Conservation (phyloP, 2,113 vertebrate genomes). For the Shinisaurus crocodilurus region DNA sequence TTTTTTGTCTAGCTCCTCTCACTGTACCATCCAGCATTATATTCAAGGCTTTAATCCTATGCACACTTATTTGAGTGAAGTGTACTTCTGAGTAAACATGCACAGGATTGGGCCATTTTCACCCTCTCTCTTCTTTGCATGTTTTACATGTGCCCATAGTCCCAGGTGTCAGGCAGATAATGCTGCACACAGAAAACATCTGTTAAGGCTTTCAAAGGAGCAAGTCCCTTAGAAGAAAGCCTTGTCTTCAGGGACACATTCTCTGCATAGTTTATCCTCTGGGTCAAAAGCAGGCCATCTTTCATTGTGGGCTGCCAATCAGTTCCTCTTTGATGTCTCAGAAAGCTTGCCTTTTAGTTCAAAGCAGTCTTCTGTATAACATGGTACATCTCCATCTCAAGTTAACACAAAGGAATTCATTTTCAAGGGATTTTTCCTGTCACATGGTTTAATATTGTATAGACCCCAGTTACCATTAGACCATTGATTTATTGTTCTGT, state of each 20-base stretch:
- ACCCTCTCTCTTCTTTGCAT: background rate
- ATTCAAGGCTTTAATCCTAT: too few species aligned
- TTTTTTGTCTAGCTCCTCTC: background rate
- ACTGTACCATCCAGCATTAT: background rate
- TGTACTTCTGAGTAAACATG: background rate
- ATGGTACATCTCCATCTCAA: conserved; percentile 34
- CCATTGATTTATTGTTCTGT: background rate
- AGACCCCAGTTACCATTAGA: background rate
- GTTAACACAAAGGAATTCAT: conserved; percentile 11
- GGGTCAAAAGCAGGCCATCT: conserved; percentile 21
- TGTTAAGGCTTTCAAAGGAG: background rate
- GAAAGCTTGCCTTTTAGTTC: background rate
- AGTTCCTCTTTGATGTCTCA: conserved; percentile 29
- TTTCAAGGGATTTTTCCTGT: conserved; percentile 15
- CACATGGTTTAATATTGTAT: background rate
- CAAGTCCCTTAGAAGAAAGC: background rate
- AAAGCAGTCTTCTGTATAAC: conserved; percentile 20
- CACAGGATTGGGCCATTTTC: background rate
- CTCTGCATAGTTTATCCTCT: background rate
- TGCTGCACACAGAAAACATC: background rate
- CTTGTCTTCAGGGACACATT: conserved; percentile 10
- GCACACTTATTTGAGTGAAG: background rate
- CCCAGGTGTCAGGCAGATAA: background rate
- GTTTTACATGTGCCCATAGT: too few species aligned
- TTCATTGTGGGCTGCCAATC: conserved; percentile 1